Evolutionary conservation across 1,140 invertebrate species (phyloP).

Genomic region (Portunus trituberculatus): DNA sequence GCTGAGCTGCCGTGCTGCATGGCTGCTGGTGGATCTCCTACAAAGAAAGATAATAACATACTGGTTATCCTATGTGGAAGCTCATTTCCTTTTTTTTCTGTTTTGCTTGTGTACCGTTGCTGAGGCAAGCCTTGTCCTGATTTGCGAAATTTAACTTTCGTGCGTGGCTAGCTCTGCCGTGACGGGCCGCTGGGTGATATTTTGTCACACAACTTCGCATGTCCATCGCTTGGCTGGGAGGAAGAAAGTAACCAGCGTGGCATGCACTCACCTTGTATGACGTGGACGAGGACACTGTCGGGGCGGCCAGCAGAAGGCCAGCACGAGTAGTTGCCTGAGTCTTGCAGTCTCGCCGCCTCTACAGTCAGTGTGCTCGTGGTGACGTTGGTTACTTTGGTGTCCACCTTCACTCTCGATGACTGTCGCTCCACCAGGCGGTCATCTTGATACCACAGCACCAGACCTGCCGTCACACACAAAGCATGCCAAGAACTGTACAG

Average conservation of each 20-base stretch:
- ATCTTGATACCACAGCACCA: conserved; percentile 65
- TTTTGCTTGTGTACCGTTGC: background rate
- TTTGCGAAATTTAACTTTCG: too few relatives aligned
- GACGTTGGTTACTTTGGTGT: conserved; percentile 52
- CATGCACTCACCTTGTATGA: conserved; percentile 60
- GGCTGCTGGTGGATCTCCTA: conserved; percentile 60
- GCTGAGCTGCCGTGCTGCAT: conserved; percentile 66
- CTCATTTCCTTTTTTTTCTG: background rate
- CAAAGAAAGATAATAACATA: too few relatives aligned
- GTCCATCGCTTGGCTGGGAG: background rate
- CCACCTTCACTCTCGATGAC: conserved; percentile 43
- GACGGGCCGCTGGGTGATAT: background rate
- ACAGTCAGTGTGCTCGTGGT: conserved; percentile 58
- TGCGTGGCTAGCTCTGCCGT: background rate
- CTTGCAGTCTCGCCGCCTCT: background rate
- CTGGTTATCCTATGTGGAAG: background rate
- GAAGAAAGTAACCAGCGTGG: background rate
- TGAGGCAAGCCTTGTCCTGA: background rate
- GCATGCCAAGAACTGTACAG: background rate
- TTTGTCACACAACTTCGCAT: background rate
- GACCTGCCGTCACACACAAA: conserved; percentile 6
- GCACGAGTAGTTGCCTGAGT: conserved; percentile 69
- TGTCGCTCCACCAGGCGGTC: conserved; percentile 63
- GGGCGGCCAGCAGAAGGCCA: conserved; percentile 62
- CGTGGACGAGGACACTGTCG: conserved; percentile 57